Conservation (phyloP, 2,113 vertebrate species). For the Ciconia stormi region DNA sequence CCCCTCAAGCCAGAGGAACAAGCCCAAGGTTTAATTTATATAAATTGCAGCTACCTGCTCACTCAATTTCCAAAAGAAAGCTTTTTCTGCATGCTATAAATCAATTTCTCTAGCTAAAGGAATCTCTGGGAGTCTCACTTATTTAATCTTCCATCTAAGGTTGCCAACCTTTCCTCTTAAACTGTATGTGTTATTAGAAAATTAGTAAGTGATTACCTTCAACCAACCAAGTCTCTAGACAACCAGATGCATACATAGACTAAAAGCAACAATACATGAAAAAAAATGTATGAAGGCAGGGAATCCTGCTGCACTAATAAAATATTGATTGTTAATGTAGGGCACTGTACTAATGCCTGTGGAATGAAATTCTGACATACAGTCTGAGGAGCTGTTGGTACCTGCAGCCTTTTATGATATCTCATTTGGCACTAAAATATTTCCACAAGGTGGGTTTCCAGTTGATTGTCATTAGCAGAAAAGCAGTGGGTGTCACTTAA, state of each 20-base stretch:
- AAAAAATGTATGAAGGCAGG: not conserved
- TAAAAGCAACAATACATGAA: not conserved
- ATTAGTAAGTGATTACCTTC: not conserved
- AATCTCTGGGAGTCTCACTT: not conserved
- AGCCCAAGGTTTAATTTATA: conserved; percentile 39
- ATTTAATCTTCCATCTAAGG: conserved; percentile 10
- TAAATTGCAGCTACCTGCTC: conserved; percentile 52
- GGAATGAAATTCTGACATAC: not conserved
- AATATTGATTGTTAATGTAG: not conserved
- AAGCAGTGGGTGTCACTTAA: not conserved
- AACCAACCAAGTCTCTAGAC: not conserved
- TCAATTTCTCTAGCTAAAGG: conserved; percentile 17
- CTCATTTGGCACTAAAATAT: not conserved
- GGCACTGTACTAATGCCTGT: not conserved
- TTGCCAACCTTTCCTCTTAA: not conserved
- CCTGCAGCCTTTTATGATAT: not conserved
- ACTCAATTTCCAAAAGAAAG: conserved; percentile 14
- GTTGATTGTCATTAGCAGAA: not conserved
- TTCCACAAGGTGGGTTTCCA: not conserved
- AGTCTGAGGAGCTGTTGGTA: not conserved
- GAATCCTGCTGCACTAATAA: not conserved
- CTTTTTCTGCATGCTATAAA: conserved; percentile 14
- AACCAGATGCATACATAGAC: not conserved
- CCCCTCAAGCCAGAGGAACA: not conserved
- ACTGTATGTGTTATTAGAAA: not conserved